Conservation (phyloP, 92 coral and sea anemone species). For the Chrysogorgia sp. region DNA sequence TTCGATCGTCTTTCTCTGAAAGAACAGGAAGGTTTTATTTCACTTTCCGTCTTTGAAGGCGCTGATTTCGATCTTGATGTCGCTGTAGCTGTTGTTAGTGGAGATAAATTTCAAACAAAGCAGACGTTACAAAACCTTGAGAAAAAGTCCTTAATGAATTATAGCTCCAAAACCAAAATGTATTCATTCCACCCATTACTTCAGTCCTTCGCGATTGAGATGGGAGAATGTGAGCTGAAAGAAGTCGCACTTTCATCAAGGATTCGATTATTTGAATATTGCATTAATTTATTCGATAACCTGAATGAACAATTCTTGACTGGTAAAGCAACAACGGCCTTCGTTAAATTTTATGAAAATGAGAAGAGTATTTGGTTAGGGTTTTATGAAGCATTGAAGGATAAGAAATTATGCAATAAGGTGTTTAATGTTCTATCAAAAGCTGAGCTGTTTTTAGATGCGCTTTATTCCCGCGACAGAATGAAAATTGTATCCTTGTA, state of each 20-base stretch:
- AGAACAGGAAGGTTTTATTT: constrained; percentile 26
- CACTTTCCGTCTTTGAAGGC: constrained; percentile 37
- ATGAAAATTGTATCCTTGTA: background rate
- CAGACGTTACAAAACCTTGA: constrained; percentile 17
- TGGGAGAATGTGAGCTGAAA: constrained; percentile 33
- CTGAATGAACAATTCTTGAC: constrained; percentile 46
- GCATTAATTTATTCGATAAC: constrained; percentile 4
- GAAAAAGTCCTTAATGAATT: background rate
- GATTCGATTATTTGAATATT: constrained; percentile 11
- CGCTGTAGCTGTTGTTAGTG: constrained; percentile 38
- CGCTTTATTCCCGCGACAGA: background rate
- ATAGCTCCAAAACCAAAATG: background rate
- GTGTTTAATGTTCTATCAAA: constrained; percentile 18
- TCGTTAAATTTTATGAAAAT: constrained; percentile 6
- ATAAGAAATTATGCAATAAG: background rate
- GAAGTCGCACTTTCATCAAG: constrained; percentile 9
- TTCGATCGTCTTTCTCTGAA: constrained; percentile 7
- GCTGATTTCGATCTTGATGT: constrained; percentile 2
- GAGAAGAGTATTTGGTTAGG: constrained; percentile 16
- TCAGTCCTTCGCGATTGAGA: constrained; percentile 33
- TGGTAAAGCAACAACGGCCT: constrained; percentile 28
- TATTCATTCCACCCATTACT: constrained; percentile 48
- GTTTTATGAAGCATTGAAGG: background rate
- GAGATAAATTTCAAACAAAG: background rate
- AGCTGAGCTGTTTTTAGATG: constrained; percentile 29